Evolutionary conservation across 2,113 vertebrate species (phyloP).

Genomic region (Paradoxurus hermaphroditus): DNA sequence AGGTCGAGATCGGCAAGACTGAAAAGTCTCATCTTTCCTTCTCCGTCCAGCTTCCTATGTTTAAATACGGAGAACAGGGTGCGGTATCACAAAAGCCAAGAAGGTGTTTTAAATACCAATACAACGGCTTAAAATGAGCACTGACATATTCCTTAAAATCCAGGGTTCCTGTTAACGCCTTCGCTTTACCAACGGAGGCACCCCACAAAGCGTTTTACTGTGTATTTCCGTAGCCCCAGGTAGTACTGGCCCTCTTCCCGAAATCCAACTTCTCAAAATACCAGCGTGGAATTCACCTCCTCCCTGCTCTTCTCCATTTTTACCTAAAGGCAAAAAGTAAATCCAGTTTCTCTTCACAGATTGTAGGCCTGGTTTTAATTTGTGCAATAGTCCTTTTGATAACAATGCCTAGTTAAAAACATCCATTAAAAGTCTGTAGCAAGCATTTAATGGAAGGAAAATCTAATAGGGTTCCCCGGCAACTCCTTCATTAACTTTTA

Average conservation of each 20-base stretch:
- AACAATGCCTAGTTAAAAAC: constrained; percentile 84
- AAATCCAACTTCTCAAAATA: constrained; percentile 22
- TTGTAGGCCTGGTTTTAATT: constrained; percentile 82
- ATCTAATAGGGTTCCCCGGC: constrained; percentile 81
- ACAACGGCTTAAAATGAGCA: neutral
- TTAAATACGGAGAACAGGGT: rapidly evolving
- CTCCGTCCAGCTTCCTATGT: rapidly evolving
- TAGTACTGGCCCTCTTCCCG: neutral
- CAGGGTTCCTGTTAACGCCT: neutral
- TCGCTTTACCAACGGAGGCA: too few relatives aligned
- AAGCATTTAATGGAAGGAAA: constrained; percentile 82
- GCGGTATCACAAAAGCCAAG: neutral
- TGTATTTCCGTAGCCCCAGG: neutral
- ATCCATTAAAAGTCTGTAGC: constrained; percentile 84
- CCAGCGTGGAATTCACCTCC: neutral
- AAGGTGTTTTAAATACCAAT: neutral
- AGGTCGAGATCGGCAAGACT: neutral
- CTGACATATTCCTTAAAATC: neutral
- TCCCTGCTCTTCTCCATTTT: neutral
- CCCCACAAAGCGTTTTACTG: rapidly evolving
- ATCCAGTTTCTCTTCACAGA: constrained; percentile 81
- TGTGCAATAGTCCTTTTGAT: constrained; percentile 84
- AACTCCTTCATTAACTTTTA: constrained; percentile 85
- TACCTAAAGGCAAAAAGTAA: constrained; percentile 78
- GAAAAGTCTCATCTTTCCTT: neutral